Base-by-base conservation (phyloP, 2,797 vertebrate genomes). In the Bradypus variegatus region DNA sequence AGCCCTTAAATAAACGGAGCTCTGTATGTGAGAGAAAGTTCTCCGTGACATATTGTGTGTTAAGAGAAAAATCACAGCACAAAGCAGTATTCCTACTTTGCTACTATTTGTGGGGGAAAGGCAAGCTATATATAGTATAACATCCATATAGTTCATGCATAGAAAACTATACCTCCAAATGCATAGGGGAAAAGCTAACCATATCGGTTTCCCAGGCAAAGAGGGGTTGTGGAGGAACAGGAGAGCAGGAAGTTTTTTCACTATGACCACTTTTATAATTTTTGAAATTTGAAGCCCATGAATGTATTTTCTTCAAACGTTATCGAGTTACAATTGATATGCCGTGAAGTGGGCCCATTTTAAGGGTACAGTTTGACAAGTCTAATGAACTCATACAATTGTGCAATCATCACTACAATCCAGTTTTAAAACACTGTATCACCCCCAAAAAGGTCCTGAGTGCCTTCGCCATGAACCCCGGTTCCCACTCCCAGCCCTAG, bases 361-460 rank as follows among this genome's bases (percentile, higher is more conserved):
- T 19, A 86, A 89, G 13, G 0, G 8, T 18, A 4, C 1, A 9
- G 9, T 33, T 2, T 0, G 0, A 18, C 2, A 4, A 8, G n/a
- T 7, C 38, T 2, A 11, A 77, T 18, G 62, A 67, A 36, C n/a
- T n/a, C 11, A 16, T 4, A 27, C 6, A 31, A 38, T 45, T 25
- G 18, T 13, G 18, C 19, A 8, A 25, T 60, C 67, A 1, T 19
- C 16, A 15, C 58, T 38, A 7, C 78, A 8, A 21, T 58, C 83
- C 12, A 19, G 7, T 16, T 33, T 25, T 23, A 53, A 60, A 81
- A 62, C 8, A 4, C 2, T 16, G 29, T 8, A 6, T 23, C 3
- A 4, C 29, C 65, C 70, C 31, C 3, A 1, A 48, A 79, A 48
- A 10, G 12, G n/a, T 72, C 29, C 58, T 31, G 1, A 13, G 23